These are phyloP conservation scores for Tapirus indicus DNA, from an alignment of 2,797 vertebrate species.

Conservation along the genomic window DNA sequence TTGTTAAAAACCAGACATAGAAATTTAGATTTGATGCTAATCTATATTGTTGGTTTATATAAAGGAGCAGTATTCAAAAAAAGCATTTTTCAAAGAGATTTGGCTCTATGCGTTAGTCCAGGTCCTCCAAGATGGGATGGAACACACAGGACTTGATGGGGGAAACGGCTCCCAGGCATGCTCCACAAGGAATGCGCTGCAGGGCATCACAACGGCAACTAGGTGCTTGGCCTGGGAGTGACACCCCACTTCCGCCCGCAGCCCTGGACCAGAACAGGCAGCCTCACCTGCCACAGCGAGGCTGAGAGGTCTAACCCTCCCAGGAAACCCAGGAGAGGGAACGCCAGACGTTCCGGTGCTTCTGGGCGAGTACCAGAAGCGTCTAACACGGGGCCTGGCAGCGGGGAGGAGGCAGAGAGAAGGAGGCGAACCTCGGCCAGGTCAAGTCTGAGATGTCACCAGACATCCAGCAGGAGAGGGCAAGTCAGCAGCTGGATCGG, in stretches of 20 bases:
- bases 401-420: neutral
- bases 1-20: neutral
- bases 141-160: neutral
- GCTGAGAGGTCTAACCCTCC: neutral
- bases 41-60: neutral
- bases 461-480: neutral
- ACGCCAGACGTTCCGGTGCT: neutral
- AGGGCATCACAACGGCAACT: neutral
- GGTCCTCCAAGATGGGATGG: neutral
- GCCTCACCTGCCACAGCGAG: neutral
- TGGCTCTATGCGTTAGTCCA: neutral
- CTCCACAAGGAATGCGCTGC: neutral
- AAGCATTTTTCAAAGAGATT: neutral
- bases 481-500: neutral
- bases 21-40: neutral
- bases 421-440: neutral
- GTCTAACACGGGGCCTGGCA: neutral
- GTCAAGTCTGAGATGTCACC: neutral
- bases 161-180: neutral
- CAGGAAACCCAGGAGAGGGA: neutral
- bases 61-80: neutral
- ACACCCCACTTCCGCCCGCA: neutral
- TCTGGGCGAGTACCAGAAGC: no score
- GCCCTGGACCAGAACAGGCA: neutral
- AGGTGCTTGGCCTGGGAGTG: neutral